Evolutionary conservation across 2,888 invertebrate genomes (phyloP), one percentile per base, ranked within the genome.

Genomic region (Coenonympha arcania): DNA sequence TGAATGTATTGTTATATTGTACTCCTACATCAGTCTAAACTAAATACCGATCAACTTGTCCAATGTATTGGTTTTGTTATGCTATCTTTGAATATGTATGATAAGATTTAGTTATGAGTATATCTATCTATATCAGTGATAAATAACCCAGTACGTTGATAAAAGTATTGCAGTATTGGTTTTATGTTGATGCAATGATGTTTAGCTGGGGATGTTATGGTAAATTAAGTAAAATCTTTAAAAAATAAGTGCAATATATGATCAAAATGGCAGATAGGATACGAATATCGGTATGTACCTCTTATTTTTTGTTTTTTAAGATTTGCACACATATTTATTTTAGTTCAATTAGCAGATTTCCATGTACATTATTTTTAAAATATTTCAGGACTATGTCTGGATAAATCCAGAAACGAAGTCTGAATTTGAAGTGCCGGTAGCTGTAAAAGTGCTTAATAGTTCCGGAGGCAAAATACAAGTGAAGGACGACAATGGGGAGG

Each of bases 391-490:
- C 76, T 90, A 93, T 77, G 92, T 98, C 57, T 98, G 98, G 98
- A 88, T 96, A 46, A 93, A 93, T 69, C 93, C 93, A 44, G 86
- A 88, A 39, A 84, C 86, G 2, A 88, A 87, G 30, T 88, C 89
- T 0, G 95, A 95, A 73, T 96, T 95, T 70, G 91, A 94, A 57
- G 91, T 95, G 43, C 94, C 96, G 0, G 88, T 94, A 58, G 97
- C 96, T 11, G 96, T 93, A 11, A 91, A 92, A 66, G 91, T 98
- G 15, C 82, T 94, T 20, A 90, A 91, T 43, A 90, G 91, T 13
- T 93, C 94, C 56, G 91, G 92, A 31, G 91, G 91, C 36, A 89
- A 90, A 58, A 89, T 96, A 5, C 90, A 92, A 71, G 91, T 97
- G 8, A 81, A 89, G 60, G 94, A 96, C 76, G 97, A 97, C 72